Conservation (phyloP, 2,113 vertebrate species). For the Vulpes lagopus region DNA sequence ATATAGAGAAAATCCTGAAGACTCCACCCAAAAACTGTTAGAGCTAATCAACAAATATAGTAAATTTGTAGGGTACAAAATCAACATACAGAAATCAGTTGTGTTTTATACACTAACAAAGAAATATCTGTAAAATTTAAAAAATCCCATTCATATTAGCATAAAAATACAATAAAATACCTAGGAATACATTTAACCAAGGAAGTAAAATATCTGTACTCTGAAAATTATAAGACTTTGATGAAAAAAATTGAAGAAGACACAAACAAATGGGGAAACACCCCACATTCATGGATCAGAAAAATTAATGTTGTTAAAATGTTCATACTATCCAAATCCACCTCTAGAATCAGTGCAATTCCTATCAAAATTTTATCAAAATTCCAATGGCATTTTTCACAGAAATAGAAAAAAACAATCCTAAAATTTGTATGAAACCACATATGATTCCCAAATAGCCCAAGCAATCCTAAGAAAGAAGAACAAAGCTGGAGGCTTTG, state of each 20-base stretch:
- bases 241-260: neutral
- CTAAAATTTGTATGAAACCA: neutral
- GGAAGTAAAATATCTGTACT: neutral
- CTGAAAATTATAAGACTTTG: neutral
- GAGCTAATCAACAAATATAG: neutral
- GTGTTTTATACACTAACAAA: neutral
- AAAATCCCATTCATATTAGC: neutral
- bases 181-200: neutral
- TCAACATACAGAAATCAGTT: neutral
- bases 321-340: neutral
- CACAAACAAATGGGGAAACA: neutral
- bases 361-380: neutral
- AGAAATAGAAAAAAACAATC: neutral
- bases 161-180: neutral
- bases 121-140: neutral
- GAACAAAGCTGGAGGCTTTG: neutral
- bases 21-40: neutral
- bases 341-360: neutral
- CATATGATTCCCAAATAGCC: neutral
- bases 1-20: neutral
- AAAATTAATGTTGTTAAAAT: neutral
- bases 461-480: neutral
- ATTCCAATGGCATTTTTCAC: neutral
- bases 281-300: no score
- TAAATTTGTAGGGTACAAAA: neutral